Conservation (phyloP, 2,888 invertebrate species). For the Cantharis nigra region DNA sequence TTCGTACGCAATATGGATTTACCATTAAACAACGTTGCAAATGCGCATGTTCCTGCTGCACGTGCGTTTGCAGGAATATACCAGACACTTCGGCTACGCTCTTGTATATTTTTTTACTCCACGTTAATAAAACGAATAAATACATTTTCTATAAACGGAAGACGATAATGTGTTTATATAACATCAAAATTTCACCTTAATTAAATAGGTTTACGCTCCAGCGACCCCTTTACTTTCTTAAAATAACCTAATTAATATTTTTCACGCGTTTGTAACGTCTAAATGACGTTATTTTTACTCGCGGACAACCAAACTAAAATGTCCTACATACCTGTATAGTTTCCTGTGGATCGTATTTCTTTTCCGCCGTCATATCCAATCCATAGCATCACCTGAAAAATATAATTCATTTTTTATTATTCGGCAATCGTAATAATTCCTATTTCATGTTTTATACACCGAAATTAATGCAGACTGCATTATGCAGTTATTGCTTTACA, state of each 20-base stretch:
- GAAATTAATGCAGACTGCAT: not conserved
- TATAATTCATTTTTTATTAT: not conserved
- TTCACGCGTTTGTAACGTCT: not conserved
- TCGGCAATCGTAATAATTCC: not conserved
- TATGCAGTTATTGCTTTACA: not conserved
- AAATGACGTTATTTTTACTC: not conserved
- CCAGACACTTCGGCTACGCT: conserved; percentile 30
- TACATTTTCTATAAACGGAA: not conserved
- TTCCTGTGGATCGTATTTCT: conserved; percentile 47
- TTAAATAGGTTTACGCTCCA: not conserved
- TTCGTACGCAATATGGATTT: conserved; percentile 47
- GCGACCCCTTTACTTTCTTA: not conserved
- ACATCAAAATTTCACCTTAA: not conserved
- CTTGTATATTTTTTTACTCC: not conserved
- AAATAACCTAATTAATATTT: not conserved
- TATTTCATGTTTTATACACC: not conserved
- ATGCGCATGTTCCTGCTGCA: conserved; percentile 45
- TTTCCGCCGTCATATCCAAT: conserved; percentile 39
- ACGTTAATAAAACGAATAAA: not conserved
- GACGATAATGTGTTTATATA: not conserved
- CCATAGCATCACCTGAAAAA: conserved; percentile 19
- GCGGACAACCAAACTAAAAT: not conserved
- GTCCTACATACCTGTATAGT: conserved; percentile 46
- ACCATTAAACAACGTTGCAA: conserved; percentile 45
- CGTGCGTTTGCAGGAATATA: conserved; percentile 40